A percentile compares a stretch with the other conserved stretches of the same genome.
Conservation (phyloP, 1,140 invertebrate genomes). For the Ceratina australensis region DNA sequence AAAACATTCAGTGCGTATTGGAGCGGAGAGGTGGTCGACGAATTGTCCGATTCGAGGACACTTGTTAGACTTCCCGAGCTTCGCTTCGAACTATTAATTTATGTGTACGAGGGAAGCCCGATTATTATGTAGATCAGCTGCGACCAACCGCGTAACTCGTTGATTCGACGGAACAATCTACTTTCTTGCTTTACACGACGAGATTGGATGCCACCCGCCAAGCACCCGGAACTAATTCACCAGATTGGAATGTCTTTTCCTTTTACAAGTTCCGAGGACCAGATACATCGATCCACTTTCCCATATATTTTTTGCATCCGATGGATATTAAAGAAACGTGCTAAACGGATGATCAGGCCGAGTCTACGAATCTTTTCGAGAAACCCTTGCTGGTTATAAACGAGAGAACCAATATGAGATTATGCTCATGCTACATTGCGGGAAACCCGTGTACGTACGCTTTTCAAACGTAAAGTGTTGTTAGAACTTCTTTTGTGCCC, state of each 20-base stretch:
- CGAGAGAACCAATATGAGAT: slow-evolving; percentile 12
- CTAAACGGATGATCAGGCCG: no score
- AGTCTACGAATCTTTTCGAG: not conserved
- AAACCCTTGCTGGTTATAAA: not conserved
- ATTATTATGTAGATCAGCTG: slow-evolving; percentile 24
- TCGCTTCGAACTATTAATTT: slow-evolving; percentile 65
- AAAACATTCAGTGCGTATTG: no score
- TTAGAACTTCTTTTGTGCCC: not conserved
- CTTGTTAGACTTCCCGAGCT: slow-evolving; percentile 54
- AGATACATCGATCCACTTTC: no score
- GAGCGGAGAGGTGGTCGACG: no score
- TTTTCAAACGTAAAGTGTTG: not conserved
- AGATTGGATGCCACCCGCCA: slow-evolving; percentile 13
- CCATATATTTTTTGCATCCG: not conserved
- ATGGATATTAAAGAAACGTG: not conserved
- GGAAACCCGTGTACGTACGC: no score
- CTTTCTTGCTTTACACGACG: not conserved
- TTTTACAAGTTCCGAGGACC: not conserved
- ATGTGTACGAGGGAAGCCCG: slow-evolving; percentile 32
- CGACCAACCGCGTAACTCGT: not conserved
- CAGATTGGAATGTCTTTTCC: not conserved
- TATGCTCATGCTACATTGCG: not conserved
- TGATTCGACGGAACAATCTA: slow-evolving; percentile 1
- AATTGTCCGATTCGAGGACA: not conserved
- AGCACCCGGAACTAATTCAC: slow-evolving; percentile 24